Percentiles rank a stretch among this genome's conserved stretches.
Evolutionary conservation across 2,888 invertebrate genomes (phyloP).

Genomic region (Synanthedon formicaeformis): DNA sequence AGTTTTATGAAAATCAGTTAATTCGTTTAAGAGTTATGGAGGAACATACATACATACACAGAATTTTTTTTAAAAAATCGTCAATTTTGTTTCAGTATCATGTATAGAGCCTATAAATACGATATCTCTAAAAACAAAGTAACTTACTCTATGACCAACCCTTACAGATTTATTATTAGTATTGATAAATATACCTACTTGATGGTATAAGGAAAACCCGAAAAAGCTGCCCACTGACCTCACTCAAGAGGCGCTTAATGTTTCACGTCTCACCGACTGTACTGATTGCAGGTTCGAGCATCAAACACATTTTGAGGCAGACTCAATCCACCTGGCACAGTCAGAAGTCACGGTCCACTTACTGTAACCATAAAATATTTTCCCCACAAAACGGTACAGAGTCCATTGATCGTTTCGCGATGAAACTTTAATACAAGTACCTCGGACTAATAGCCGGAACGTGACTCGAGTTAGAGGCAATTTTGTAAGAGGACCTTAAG

Average conservation of each 20-base stretch:
- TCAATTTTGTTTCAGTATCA: too few species aligned
- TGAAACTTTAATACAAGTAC: conserved; percentile 63
- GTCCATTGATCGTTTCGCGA: conserved; percentile 56
- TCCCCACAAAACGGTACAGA: conserved; percentile 36
- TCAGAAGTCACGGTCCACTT: conserved; percentile 25
- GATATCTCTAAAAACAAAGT: too few species aligned
- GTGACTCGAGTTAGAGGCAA: conserved; percentile 56
- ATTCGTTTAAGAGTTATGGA: too few species aligned
- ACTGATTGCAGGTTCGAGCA: conserved; percentile 23
- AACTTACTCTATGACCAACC: too few species aligned
- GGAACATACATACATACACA: too few species aligned
- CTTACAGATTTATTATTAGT: too few species aligned
- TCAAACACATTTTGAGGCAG: conserved; percentile 10
- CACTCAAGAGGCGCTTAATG: conserved; percentile 14
- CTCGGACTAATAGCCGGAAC: conserved; percentile 57
- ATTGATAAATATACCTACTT: too few species aligned
- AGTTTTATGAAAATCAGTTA: too few species aligned
- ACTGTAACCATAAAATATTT: conserved; percentile 44
- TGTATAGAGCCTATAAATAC: too few species aligned
- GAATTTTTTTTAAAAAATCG: too few species aligned
- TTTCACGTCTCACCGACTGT: conserved; percentile 25
- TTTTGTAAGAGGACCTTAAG: conserved; percentile 47
- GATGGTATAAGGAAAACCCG: conserved; percentile 5
- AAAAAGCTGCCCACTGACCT: conserved; percentile 19
- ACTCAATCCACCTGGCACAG: conserved; percentile 10